phyloP scores from a whole-genome alignment of 2,113 vertebrate genomes.

The Natator depressus region DNA sequence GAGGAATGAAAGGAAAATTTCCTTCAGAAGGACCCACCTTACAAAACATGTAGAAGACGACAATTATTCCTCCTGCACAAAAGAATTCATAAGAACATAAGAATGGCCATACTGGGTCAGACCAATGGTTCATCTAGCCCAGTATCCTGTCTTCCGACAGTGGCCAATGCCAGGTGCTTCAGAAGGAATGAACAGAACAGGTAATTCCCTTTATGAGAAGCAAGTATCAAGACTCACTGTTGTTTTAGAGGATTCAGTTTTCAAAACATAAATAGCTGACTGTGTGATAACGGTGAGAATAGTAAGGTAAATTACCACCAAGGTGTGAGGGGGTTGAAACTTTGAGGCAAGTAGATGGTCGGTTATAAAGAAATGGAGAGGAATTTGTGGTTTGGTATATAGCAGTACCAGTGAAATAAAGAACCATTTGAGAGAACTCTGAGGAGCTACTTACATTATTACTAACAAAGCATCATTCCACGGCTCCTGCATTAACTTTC shows the following conservation, averaged over 20 bases:
- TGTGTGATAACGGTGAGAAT: neutral
- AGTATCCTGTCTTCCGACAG: too few relatives aligned
- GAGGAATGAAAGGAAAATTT: neutral
- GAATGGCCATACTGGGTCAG: too few relatives aligned
- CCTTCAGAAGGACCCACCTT: neutral
- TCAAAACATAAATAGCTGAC: neutral
- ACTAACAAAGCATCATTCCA: neutral
- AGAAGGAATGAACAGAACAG: too few relatives aligned
- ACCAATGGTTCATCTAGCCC: too few relatives aligned
- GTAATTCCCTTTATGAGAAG: neutral
- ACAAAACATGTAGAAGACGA: neutral
- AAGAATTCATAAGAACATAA: neutral
- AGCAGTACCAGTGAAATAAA: neutral
- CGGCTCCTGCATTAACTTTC: neutral
- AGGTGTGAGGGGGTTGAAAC: neutral
- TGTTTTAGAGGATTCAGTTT: neutral
- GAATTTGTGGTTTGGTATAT: neutral
- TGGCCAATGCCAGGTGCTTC: too few relatives aligned
- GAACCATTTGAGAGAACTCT: neutral
- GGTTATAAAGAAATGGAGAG: neutral
- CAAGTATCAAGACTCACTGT: neutral
- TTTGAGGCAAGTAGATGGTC: neutral
- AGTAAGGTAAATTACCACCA: neutral
- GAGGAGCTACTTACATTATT: neutral
- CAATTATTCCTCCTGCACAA: neutral